phyloP scores from a whole-genome alignment of 2,113 vertebrate genomes.

The Noctilio leporinus region DNA sequence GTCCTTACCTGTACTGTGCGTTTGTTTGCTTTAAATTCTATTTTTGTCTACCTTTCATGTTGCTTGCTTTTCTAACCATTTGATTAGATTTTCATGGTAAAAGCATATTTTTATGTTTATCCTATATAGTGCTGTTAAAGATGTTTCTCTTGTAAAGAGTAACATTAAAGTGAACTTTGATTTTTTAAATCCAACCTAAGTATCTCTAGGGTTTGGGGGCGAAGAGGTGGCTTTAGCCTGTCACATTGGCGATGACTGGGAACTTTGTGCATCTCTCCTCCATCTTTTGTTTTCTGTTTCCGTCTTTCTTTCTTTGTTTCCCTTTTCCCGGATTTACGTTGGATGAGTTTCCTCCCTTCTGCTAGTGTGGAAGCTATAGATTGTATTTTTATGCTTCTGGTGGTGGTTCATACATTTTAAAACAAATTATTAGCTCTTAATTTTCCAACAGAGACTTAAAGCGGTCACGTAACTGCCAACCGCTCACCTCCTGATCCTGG shows the following conservation, averaged over 20 bases:
- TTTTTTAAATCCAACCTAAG: not conserved
- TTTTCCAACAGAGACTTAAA: not conserved
- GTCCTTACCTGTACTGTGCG: not conserved
- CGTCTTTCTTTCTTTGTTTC: not conserved
- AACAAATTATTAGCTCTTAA: not conserved
- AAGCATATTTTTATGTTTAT: not conserved
- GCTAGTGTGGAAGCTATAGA: not conserved
- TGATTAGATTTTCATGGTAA: not conserved
- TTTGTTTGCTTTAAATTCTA: not conserved
- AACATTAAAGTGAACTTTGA: not conserved
- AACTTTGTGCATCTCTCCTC: accelerated
- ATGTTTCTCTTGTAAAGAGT: not conserved
- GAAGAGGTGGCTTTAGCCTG: no score
- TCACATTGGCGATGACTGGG: not conserved
- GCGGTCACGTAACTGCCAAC: accelerated
- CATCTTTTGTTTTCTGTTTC: not conserved
- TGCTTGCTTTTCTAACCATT: not conserved
- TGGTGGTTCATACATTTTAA: not conserved
- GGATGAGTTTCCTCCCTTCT: not conserved
- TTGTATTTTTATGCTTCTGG: not conserved
- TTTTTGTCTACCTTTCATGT: not conserved
- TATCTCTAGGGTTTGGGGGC: no score
- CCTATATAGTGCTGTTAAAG: not conserved
- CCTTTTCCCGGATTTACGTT: not conserved
- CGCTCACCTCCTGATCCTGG: accelerated